A percentile compares a stretch with the other conserved stretches of the same genome.
phyloP scores from a whole-genome alignment of 2,797 vertebrate genomes.

The Phrynocephalus guinanensis region DNA sequence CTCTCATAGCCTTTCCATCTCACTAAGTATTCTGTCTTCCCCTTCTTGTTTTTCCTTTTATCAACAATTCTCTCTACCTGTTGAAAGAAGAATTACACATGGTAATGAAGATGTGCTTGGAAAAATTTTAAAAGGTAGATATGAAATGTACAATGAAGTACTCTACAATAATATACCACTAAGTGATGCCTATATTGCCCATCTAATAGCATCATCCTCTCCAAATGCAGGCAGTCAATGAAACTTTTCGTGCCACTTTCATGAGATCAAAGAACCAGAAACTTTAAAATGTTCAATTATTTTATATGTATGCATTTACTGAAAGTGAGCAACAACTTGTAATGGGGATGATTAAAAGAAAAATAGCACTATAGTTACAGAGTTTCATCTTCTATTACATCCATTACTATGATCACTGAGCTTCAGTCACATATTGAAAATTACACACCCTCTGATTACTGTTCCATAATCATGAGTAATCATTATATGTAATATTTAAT shows the following conservation, averaged over 20 bases:
- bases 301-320: background rate
- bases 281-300: background rate
- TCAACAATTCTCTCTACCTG: constrained; percentile 95
- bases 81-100: constrained; percentile 52
- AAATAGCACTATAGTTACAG: background rate
- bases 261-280: constrained; percentile 15
- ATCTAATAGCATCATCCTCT: background rate
- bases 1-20: constrained; percentile 93
- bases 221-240: background rate
- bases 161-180: background rate
- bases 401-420: background rate
- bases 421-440: background rate
- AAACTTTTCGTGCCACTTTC: constrained; percentile 19
- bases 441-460: background rate
- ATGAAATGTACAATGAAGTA: constrained; percentile 4
- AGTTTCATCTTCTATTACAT: background rate
- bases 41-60: constrained; percentile 91
- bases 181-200: background rate
- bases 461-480: background rate
- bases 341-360: constrained; percentile 1
- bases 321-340: background rate
- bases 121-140: constrained; percentile 27
- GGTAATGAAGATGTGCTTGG: background rate
- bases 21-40: constrained; percentile 93
- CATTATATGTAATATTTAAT: constrained; percentile 5